Conservation (phyloP, 35 echinoderm and acorn worm genomes). For the Apostichopus parvimensis region DNA sequence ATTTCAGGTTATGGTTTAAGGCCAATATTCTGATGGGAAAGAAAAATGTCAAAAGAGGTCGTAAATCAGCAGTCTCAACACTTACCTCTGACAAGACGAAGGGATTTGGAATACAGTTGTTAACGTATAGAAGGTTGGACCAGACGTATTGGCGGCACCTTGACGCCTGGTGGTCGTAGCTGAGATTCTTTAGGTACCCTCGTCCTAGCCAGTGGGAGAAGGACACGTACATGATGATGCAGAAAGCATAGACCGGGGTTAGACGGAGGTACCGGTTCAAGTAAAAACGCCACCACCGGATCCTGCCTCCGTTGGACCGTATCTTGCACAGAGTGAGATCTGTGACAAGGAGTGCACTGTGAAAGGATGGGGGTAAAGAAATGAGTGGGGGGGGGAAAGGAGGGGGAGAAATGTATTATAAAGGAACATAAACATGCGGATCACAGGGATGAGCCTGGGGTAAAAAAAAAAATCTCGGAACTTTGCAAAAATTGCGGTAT, state of each 20-base stretch:
- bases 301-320: neutral
- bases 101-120: slow-evolving; percentile 13
- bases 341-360: slow-evolving; percentile 27
- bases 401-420: too few species aligned
- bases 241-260: slow-evolving; percentile 10
- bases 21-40: too few species aligned
- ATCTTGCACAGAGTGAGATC: neutral
- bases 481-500: too few species aligned
- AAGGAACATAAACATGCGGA: too few species aligned
- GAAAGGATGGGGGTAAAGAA: neutral
- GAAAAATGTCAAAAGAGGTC: too few species aligned
- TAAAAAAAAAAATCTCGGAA: too few species aligned
- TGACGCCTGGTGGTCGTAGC: neutral
- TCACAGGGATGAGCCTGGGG: too few species aligned
- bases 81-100: neutral
- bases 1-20: too few species aligned
- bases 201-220: neutral
- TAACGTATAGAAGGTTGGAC: slow-evolving; percentile 16
- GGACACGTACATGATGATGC: neutral
- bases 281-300: slow-evolving; percentile 3
- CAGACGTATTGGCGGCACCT: neutral
- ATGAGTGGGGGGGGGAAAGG: too few species aligned
- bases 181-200: neutral
- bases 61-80: neutral
- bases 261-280: slow-evolving; percentile 23